Evolutionary conservation across 2,797 vertebrate genomes (phyloP), one percentile per base, ranked within the genome.

Genomic region (Xenentodon cancila): DNA sequence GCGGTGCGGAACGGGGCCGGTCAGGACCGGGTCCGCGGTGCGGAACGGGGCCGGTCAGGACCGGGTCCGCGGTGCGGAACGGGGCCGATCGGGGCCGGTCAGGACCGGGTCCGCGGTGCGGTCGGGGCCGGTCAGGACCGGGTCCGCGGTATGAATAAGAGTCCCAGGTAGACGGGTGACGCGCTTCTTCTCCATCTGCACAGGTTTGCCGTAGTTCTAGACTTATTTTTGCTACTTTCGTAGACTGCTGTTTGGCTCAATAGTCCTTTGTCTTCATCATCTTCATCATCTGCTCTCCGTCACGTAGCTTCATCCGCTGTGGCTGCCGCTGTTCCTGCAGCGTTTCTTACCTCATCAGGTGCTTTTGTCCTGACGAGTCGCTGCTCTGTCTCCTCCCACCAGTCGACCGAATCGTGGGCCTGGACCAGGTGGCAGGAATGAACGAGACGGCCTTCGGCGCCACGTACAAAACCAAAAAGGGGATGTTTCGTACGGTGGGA

Each of bases 391-490:
- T 80, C 44, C 73, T 54, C 30, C 43, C 58, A 42, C 45, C 91
- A 98, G 97, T 99, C 79, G 97, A 99, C 87, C 96, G 97, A 7
- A 99, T 99, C 3, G 97, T 98, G 53, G 97, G 97, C 52, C 92
- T 99, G 86, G 97, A 99, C 88, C 97, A 99, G 86, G 97, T 99
- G 71, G 97, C 97, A 0, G 97, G 97, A 0, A 98, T 99, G 94
- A 96, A 96, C 0, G 97, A 99, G 89, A 98, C 97, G 0, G 96
- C 96, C 0, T 99, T 99, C 1, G 97, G 97, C 25, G 95, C 97
- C 0, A 94, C 96, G 0, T 99, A 97, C 77, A 99, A 98, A 88
- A 99, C 97, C 5, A 99, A 99, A 86, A 99, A 99, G 88, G 97
- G 97, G 27, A 99, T 99, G 97, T 99, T 99, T 51, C 95, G 97